Evolutionary conservation across 1,140 invertebrate species (phyloP).

Genomic region (Tetragonula clypearis): DNA sequence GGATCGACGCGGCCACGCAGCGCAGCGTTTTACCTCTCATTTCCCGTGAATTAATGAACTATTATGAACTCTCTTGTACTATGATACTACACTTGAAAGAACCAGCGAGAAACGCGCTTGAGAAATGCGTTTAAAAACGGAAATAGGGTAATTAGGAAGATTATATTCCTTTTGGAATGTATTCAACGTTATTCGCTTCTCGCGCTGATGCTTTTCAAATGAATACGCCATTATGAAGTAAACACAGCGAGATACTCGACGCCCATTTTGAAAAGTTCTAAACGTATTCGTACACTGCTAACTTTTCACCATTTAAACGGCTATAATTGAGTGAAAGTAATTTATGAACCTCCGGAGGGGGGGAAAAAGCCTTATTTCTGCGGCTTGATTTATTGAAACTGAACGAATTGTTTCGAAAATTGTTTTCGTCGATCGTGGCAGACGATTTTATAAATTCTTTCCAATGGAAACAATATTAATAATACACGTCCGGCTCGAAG

Average conservation of each 20-base stretch:
- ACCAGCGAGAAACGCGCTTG: neutral
- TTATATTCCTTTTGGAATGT: conserved; percentile 13
- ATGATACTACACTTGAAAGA: neutral
- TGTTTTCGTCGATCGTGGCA: neutral
- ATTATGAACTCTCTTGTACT: neutral
- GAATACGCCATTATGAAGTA: neutral
- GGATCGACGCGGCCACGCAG: neutral
- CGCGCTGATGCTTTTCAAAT: neutral
- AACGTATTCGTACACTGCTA: neutral
- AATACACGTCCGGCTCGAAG: neutral
- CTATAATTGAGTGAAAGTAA: neutral
- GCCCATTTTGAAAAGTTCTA: neutral
- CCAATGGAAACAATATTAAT: neutral
- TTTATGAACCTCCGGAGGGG: neutral
- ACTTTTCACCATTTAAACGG: neutral
- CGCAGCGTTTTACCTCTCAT: neutral
- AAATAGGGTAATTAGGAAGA: neutral
- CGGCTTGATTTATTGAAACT: too few relatives aligned
- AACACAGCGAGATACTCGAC: neutral
- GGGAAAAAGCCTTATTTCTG: neutral
- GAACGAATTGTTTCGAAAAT: neutral
- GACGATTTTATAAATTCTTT: neutral
- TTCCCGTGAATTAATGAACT: neutral
- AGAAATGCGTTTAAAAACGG: neutral
- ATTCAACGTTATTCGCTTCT: neutral